Evolutionary conservation across 2,888 invertebrate species (phyloP), one percentile per base, ranked within the genome.

Genomic region (Oligia latruncula): DNA sequence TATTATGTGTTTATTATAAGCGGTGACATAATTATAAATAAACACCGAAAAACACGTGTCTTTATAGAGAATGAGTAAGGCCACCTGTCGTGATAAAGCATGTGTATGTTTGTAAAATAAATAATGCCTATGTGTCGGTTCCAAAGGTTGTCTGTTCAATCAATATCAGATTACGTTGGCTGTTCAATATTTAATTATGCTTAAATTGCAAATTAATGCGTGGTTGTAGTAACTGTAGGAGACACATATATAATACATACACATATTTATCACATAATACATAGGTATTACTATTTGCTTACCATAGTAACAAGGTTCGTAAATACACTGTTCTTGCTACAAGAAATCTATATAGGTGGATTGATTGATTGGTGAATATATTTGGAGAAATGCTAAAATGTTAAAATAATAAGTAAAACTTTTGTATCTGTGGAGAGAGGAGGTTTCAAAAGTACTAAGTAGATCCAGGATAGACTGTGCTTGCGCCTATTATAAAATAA

Each of bases 81-180:
- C 23, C 80, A 85, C 80, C 85, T 87, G 87, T 77, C 77, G 55
- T 17, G 52, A 35, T 46, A 60, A 72, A 40, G 52, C 52, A 49
- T 76, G 52, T 71, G 52, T 60, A 49, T 70, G 75, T 78, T 64
- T 62, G 46, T 71, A 65, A 65, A 60, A 68, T 75, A 60, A 84
- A 80, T 77, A 80, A 80, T 77, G 65, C 40, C 46, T 40, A 40
- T 65, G 74, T 65, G 66, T 55, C 40, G 0, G 70, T 58, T 87
- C 66, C 85, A 85, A 85, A 87, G 85, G 87, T 85, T 64, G 66
- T 13, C 46, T 66, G 84, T 79, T 60, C 49, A 68, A 84, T 74
- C 35, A 65, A 58, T 75, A 84, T 80, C 73, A n/a, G 62, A 84
- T 80, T 80, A 80, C 77, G 60, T 55, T 65, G n/a, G 43, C 17